phyloP scores from a whole-genome alignment of 2,113 vertebrate species.

The Nothobranchius kuhntae region DNA sequence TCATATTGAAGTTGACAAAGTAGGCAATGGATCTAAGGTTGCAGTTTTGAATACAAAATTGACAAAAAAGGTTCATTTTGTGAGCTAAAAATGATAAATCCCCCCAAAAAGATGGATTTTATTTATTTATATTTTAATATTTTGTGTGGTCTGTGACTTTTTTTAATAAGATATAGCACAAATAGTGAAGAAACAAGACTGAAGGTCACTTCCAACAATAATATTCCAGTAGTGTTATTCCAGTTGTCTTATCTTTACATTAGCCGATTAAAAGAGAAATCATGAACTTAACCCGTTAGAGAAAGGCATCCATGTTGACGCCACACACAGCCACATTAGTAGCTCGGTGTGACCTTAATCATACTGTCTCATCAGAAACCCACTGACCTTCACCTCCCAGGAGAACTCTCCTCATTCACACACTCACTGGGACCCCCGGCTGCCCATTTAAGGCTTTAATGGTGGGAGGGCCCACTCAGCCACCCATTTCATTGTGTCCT shows the following conservation, averaged over 20 bases:
- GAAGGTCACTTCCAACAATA: conserved; percentile 9
- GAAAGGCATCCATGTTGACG: conserved; percentile 44
- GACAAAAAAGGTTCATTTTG: no score
- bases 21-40: no score
- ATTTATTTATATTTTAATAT: no score
- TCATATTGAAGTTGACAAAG: no score
- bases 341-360: conserved; percentile 75
- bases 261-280: conserved; percentile 44
- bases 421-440: conserved; percentile 64
- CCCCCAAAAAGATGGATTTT: no score
- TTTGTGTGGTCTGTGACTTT: no score
- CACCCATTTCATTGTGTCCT: conserved; percentile 79
- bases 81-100: no score
- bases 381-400: conserved; percentile 76
- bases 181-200: no score
- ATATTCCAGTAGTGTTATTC: conserved; percentile 39
- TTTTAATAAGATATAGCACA: neutral
- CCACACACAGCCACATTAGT: conserved; percentile 63
- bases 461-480: conserved; percentile 66
- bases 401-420: conserved; percentile 75
- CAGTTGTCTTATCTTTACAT: conserved; percentile 54
- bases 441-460: conserved; percentile 76
- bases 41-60: no score
- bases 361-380: conserved; percentile 74
- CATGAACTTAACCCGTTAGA: conserved; percentile 63